These are phyloP conservation scores for Clostera curtula DNA, from an alignment of 2,888 invertebrate genomes.

Conservation along the genomic window DNA sequence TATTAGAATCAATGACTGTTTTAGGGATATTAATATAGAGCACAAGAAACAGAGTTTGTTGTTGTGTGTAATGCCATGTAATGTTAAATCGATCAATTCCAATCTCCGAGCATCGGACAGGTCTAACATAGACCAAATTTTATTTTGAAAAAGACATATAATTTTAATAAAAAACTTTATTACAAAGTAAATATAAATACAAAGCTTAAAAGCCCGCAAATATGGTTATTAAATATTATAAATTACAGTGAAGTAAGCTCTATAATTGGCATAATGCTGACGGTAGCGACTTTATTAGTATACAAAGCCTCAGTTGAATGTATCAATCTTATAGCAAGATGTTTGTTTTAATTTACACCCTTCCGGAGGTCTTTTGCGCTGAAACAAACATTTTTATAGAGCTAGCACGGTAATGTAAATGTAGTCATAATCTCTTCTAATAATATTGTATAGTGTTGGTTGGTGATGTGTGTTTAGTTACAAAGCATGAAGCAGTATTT, in stretches of 20 bases:
- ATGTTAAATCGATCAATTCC: constrained; percentile 50
- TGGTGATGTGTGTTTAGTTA: constrained; percentile 15
- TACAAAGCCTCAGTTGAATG: constrained; percentile 16
- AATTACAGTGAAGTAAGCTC: constrained; percentile 12
- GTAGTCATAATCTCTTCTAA: too few species aligned
- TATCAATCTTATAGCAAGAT: constrained; percentile 15
- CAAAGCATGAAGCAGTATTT: constrained; percentile 16
- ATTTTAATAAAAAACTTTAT: constrained; percentile 61
- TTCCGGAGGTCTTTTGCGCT: constrained; percentile 53
- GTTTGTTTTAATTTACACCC: constrained; percentile 41
- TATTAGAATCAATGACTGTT: too few species aligned
- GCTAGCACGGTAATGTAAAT: constrained; percentile 21
- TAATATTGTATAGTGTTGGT: constrained; percentile 1
- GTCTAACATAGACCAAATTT: constrained; percentile 35
- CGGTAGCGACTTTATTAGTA: constrained; percentile 9
- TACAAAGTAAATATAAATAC: constrained; percentile 40
- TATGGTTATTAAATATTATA: constrained; percentile 20
- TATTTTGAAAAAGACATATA: constrained; percentile 44
- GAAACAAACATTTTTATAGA: constrained; percentile 58
- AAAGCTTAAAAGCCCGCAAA: constrained; percentile 22
- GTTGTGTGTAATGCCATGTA: constrained; percentile 47
- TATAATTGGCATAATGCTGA: constrained; percentile 10
- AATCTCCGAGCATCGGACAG: constrained; percentile 54
- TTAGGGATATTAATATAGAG: constrained; percentile 4
- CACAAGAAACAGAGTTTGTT: constrained; percentile 20